phyloP scores from a whole-genome alignment of 2,888 invertebrate genomes.

The Thymelicus sylvestris region DNA sequence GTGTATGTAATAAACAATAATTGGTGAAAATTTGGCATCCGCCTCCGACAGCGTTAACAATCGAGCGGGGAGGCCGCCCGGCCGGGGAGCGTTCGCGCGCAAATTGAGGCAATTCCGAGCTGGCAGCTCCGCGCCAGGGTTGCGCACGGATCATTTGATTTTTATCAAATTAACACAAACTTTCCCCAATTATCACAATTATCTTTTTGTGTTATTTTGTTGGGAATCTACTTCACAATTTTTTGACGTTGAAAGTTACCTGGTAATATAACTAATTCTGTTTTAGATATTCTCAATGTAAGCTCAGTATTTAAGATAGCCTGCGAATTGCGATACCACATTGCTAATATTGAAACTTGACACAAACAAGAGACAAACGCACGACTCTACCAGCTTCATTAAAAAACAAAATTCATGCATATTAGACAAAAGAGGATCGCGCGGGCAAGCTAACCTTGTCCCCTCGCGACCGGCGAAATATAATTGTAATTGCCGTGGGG shows the following conservation, averaged over 20 bases:
- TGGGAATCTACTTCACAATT: too few relatives aligned
- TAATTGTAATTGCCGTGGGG: conserved; percentile 40
- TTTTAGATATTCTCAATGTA: too few relatives aligned
- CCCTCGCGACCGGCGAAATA: conserved; percentile 32
- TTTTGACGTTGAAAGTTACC: too few relatives aligned
- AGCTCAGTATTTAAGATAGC: too few relatives aligned
- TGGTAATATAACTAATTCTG: too few relatives aligned
- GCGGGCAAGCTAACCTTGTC: conserved; percentile 30
- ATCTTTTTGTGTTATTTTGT: too few relatives aligned
- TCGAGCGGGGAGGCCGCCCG: conserved; percentile 41
- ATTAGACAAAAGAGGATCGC: conserved; percentile 22
- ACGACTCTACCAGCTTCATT: conserved; percentile 21
- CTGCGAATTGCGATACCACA: too few relatives aligned
- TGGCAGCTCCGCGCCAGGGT: conserved; percentile 53
- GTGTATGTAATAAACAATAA: conserved; percentile 34
- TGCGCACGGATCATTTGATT: conserved; percentile 10
- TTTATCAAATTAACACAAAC: conserved; percentile 9
- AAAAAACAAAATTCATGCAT: conserved; percentile 33
- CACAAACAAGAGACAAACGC: conserved; percentile 10
- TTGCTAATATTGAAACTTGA: neutral
- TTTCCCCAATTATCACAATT: too few relatives aligned
- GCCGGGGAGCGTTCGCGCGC: conserved; percentile 45
- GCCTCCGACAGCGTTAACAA: conserved; percentile 49
- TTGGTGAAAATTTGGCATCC: conserved; percentile 37
- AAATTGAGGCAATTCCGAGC: conserved; percentile 70